Evolutionary conservation across 2,888 invertebrate genomes (phyloP).

Genomic region (Orchesellides sinensis): DNA sequence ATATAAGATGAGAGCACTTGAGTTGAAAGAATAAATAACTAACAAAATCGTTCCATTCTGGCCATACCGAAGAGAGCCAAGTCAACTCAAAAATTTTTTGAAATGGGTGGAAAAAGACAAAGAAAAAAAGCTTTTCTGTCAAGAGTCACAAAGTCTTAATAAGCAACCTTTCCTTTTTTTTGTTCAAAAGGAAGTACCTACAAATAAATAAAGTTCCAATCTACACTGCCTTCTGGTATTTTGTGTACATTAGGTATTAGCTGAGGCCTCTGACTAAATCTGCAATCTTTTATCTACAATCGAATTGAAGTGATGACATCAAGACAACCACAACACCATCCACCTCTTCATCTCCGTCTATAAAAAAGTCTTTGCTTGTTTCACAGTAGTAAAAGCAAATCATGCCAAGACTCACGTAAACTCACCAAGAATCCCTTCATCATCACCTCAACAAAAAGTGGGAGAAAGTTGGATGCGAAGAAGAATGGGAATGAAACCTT

Average conservation of each 20-base stretch:
- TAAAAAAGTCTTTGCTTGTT: no score
- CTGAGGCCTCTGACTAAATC: background rate
- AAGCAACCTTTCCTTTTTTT: no score
- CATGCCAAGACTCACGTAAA: background rate
- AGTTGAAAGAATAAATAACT: no score
- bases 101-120: background rate
- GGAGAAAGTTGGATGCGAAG: background rate
- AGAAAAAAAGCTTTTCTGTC: background rate
- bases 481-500: slow-evolving; percentile 4
- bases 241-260: no score
- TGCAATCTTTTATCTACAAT: background rate
- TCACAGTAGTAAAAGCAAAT: background rate
- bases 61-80: background rate
- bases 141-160: no score
- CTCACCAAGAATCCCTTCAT: background rate
- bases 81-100: background rate
- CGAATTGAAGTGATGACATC: slow-evolving; percentile 11
- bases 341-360: background rate
- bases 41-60: background rate
- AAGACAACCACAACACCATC: slow-evolving; percentile 11
- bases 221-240: no score
- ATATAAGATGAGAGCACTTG: no score
- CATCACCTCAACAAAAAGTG: background rate
- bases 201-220: no score
- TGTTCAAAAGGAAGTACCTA: no score